Percentiles rank a stretch among this genome's conserved stretches.
Conservation (phyloP, 2,113 vertebrate species). For the Stegastes partitus region DNA sequence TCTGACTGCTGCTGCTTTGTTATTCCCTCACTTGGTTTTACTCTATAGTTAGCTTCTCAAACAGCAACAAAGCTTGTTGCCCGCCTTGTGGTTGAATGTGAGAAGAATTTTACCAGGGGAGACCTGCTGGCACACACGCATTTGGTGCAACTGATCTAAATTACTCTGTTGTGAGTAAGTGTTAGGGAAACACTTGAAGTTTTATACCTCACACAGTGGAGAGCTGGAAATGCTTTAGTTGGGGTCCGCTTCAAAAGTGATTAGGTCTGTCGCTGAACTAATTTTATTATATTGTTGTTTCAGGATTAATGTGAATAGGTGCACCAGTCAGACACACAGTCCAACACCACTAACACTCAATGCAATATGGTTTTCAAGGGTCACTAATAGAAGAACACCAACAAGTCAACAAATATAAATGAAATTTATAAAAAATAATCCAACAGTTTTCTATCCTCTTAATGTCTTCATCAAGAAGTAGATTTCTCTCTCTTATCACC, state of each 20-base stretch:
- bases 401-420: too few species aligned
- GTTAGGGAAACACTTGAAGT: slow-evolving; percentile 49
- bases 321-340: not conserved
- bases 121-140: slow-evolving; percentile 65
- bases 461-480: too few species aligned
- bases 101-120: slow-evolving; percentile 52
- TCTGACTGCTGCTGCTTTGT: slow-evolving; percentile 78
- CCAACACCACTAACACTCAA: slow-evolving; percentile 17
- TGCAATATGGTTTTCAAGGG: too few species aligned
- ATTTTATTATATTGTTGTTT: slow-evolving; percentile 30
- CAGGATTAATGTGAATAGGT: not conserved
- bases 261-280: slow-evolving; percentile 11
- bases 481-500: too few species aligned
- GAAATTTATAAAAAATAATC: too few species aligned
- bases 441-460: too few species aligned
- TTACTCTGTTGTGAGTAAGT: slow-evolving; percentile 49
- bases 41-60: slow-evolving; percentile 74
- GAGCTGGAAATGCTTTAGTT: slow-evolving; percentile 50
- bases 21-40: slow-evolving; percentile 62
- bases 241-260: slow-evolving; percentile 19
- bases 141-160: slow-evolving; percentile 69
- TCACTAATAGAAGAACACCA: too few species aligned
- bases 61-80: slow-evolving; percentile 70
- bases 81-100: slow-evolving; percentile 61
- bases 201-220: slow-evolving; percentile 54